Percentiles rank a stretch among this genome's conserved stretches.
Conservation (phyloP, 2,797 vertebrate genomes). For the Tapirus indicus region DNA sequence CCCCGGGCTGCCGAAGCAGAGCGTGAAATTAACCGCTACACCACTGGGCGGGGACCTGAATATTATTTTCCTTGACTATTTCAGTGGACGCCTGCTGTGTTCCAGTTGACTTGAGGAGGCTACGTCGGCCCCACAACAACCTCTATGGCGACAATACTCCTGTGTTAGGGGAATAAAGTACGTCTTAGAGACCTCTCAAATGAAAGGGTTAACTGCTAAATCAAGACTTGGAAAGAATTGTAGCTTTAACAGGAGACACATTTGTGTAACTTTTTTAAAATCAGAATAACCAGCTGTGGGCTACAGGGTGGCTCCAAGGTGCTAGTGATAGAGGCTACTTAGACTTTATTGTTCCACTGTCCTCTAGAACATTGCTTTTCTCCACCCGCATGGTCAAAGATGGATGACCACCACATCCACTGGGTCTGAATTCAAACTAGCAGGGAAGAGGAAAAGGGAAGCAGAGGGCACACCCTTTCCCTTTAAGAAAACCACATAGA, state of each 20-base stretch:
- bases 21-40: too few relatives aligned
- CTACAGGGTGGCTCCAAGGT: not conserved
- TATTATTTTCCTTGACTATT: not conserved
- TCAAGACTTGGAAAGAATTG: not conserved
- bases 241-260: not conserved
- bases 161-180: not conserved
- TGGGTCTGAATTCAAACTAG: not conserved
- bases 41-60: not conserved
- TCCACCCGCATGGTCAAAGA: not conserved
- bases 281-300: not conserved
- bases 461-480: accelerated
- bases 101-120: not conserved
- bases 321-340: not conserved
- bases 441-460: not conserved
- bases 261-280: not conserved
- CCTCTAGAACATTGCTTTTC: not conserved
- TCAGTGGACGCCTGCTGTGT: not conserved
- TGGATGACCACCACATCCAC: not conserved
- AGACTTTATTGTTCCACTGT: not conserved
- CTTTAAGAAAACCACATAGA: not conserved
- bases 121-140: not conserved
- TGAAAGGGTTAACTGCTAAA: not conserved
- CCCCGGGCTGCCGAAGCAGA: too few relatives aligned
- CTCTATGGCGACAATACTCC: not conserved
- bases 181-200: not conserved